These are phyloP conservation scores for Pluvialis apricaria DNA, from an alignment of 2,113 vertebrate species.

Conservation along the genomic window DNA sequence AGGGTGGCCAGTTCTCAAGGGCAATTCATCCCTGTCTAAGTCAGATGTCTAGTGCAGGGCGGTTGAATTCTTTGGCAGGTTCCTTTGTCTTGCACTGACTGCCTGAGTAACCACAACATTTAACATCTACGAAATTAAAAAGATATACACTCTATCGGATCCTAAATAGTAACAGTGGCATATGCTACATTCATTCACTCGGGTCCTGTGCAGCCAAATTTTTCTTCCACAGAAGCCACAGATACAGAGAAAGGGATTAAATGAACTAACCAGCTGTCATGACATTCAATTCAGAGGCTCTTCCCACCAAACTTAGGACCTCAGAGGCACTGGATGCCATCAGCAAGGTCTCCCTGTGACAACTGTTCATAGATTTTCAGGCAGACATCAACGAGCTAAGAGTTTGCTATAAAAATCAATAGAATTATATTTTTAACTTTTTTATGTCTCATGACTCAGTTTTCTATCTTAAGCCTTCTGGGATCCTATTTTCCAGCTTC, in stretches of 20 bases:
- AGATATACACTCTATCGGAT: neutral
- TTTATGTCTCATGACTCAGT: conserved; percentile 50
- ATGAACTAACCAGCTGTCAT: neutral
- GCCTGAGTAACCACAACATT: neutral
- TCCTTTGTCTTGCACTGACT: neutral
- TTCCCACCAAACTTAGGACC: neutral
- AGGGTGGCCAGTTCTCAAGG: neutral
- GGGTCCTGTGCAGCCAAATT: neutral
- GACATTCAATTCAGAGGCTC: neutral
- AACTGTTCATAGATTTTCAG: conserved; percentile 36
- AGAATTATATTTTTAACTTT: conserved; percentile 47
- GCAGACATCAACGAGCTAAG: conserved; percentile 48
- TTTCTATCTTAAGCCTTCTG: conserved; percentile 41
- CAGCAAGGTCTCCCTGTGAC: conserved; percentile 26
- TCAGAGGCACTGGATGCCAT: neutral
- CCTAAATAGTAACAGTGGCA: neutral
- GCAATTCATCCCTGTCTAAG: neutral
- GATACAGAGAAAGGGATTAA: neutral
- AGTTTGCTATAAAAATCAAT: conserved; percentile 52
- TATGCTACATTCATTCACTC: neutral
- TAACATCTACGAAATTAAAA: neutral
- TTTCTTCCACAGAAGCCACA: neutral
- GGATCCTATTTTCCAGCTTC: conserved; percentile 43
- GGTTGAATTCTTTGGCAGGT: neutral
- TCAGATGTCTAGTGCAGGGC: neutral